phyloP scores from a whole-genome alignment of 2,113 vertebrate species.

The Perccottus glenii region DNA sequence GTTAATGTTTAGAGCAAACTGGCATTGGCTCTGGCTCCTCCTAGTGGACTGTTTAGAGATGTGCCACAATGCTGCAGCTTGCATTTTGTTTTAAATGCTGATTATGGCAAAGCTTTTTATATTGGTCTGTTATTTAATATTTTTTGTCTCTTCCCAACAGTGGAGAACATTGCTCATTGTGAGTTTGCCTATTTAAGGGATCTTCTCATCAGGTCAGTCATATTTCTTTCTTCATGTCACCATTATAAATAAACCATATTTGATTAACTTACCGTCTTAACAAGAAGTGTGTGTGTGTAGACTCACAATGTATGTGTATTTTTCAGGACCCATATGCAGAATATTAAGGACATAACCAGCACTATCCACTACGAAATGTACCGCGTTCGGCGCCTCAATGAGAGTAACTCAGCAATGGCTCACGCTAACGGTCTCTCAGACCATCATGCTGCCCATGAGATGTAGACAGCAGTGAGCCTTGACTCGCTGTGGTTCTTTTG shows the following conservation, averaged over 20 bases:
- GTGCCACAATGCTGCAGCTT: background rate
- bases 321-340: constrained; percentile 97
- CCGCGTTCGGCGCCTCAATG: constrained; percentile 93
- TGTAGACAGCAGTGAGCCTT: constrained; percentile 76
- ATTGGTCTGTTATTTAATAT: background rate
- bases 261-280: too few relatives aligned
- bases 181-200: constrained; percentile 98
- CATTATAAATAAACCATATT: background rate
- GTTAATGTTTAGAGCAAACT: background rate
- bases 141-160: constrained; percentile 69
- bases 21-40: constrained; percentile 27
- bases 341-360: constrained; percentile 99
- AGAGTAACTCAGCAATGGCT: constrained; percentile 77
- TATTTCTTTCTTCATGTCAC: background rate
- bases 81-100: background rate
- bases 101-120: background rate
- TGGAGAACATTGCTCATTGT: constrained; percentile 98
- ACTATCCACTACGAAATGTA: constrained; percentile 98
- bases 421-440: constrained; percentile 87
- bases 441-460: constrained; percentile 87
- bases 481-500: background rate
- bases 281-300: background rate
- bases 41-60: constrained; percentile 47
- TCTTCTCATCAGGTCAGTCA: constrained; percentile 93
- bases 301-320: background rate